phyloP scores from a whole-genome alignment of 2,888 invertebrate species.

The Liposcelis brunnea region DNA sequence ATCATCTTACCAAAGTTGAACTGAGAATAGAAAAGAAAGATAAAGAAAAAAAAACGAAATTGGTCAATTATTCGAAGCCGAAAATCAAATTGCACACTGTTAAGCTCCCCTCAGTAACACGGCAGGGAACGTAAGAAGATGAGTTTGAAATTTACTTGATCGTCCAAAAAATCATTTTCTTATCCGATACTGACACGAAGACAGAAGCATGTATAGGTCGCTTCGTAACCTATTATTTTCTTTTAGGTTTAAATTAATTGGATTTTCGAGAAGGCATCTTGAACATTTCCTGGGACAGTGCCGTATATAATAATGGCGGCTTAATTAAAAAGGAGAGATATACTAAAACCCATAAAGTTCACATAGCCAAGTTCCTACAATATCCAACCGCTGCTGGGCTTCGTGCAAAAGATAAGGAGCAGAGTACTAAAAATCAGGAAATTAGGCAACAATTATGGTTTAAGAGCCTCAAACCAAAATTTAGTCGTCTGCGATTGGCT shows the following conservation, averaged over 20 bases:
- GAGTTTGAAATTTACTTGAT: background rate
- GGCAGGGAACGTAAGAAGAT: background rate
- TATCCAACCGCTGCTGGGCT: too few relatives aligned
- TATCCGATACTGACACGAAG: background rate
- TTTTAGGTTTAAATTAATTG: constrained; percentile 27
- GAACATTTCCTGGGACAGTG: constrained; percentile 4
- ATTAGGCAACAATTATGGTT: too few relatives aligned
- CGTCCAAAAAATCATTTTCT: too few relatives aligned
- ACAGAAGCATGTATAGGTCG: constrained; percentile 14
- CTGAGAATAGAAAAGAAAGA: background rate
- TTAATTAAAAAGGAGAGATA: too few relatives aligned
- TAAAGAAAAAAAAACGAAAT: constrained; percentile 9
- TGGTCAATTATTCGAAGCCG: constrained; percentile 9
- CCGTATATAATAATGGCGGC: background rate
- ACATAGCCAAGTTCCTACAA: too few relatives aligned
- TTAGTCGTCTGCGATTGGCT: too few relatives aligned
- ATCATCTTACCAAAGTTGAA: constrained; percentile 1
- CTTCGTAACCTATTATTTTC: constrained; percentile 27
- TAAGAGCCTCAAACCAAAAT: too few relatives aligned
- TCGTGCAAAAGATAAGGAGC: too few relatives aligned
- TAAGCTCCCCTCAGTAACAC: background rate
- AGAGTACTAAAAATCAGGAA: too few relatives aligned
- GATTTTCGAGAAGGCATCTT: constrained; percentile 19
- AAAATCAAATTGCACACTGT: constrained; percentile 9
- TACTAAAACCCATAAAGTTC: too few relatives aligned